Evolutionary conservation across 2,113 vertebrate genomes (phyloP).

Genomic region (Myotis brandtii): DNA sequence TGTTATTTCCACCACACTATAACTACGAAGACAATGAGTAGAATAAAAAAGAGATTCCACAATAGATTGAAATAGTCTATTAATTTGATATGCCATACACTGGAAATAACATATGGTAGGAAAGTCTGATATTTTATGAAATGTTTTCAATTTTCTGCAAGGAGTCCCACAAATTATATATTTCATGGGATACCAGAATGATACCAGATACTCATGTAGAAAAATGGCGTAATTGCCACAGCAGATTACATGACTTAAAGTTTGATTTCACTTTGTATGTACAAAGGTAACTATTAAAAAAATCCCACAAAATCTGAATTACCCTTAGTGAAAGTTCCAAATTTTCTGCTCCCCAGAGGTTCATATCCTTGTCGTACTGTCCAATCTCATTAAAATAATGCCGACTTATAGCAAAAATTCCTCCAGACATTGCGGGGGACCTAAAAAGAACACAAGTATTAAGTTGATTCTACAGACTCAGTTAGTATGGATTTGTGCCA

Average conservation of each 20-base stretch:
- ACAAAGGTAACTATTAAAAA: background rate
- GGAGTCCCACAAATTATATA: background rate
- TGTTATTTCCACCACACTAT: background rate
- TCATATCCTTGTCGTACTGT: conserved; percentile 95
- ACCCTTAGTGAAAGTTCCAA: conserved; percentile 98
- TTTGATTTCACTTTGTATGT: background rate
- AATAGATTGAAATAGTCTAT: background rate
- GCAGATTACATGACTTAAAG: background rate
- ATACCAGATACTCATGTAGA: background rate
- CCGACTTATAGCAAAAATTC: conserved; percentile 95
- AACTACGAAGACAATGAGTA: background rate
- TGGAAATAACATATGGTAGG: background rate
- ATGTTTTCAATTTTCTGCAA: background rate
- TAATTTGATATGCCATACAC: background rate
- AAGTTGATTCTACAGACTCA: background rate
- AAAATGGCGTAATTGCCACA: background rate
- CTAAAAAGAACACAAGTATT: conserved; percentile 80
- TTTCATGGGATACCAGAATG: background rate
- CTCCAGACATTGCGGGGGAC: conserved; percentile 97
- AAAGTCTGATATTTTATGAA: background rate
- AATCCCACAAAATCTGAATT: conserved; percentile 64
- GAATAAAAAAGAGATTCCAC: background rate
- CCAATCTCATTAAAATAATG: conserved; percentile 95
- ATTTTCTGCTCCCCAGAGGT: conserved; percentile 97
- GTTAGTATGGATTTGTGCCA: background rate